Conservation (phyloP, 2,888 invertebrate genomes). For the Tetramorium bicarinatum region DNA sequence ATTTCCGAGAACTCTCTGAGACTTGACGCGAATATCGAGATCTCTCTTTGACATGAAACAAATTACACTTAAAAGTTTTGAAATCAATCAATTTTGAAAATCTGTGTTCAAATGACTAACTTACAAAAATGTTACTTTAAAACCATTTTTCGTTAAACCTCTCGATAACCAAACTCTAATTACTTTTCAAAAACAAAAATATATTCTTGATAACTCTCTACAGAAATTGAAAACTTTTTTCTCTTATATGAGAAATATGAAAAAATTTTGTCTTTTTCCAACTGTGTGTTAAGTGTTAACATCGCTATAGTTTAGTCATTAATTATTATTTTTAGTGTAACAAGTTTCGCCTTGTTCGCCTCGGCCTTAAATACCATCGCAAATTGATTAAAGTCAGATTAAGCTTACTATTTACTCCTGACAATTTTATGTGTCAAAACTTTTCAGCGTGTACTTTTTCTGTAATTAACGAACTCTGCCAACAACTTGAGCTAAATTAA, state of each 20-base stretch:
- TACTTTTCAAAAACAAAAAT: not conserved
- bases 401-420: constrained; percentile 8
- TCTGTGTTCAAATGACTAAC: not conserved
- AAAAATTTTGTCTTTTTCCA: not conserved
- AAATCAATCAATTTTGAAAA: not conserved
- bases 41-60: not conserved
- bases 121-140: constrained; percentile 4
- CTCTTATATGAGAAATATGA: not conserved
- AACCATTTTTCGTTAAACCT: not conserved
- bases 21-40: not conserved
- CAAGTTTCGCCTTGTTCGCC: not conserved
- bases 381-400: constrained; percentile 47
- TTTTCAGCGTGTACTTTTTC: constrained; percentile 11
- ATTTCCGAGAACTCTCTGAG: not conserved
- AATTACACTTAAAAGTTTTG: constrained; percentile 13
- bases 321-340: constrained; percentile 12
- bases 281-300: not conserved
- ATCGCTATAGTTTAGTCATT: not conserved
- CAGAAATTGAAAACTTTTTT: not conserved
- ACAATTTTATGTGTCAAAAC: constrained; percentile 26
- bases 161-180: not conserved
- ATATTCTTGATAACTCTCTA: not conserved
- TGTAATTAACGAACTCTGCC: constrained; percentile 29
- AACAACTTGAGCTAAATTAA: constrained; percentile 19
- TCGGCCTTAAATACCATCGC: not conserved